phyloP scores from a whole-genome alignment of 64 coral and sea anemone species.

The Stichodactyla mertensii region DNA sequence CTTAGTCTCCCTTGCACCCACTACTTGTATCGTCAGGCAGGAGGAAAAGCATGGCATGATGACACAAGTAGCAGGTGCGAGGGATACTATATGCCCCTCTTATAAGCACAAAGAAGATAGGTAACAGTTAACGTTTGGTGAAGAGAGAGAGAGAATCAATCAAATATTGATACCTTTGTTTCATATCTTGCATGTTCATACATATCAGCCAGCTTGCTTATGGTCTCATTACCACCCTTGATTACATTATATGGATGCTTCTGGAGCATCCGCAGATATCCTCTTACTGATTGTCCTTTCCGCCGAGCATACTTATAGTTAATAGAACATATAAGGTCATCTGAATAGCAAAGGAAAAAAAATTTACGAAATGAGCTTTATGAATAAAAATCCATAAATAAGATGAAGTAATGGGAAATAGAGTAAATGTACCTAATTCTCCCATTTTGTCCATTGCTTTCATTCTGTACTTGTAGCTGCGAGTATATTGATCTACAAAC shows the following conservation, averaged over 20 bases:
- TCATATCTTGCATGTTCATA: constrained; percentile 97
- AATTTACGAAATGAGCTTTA: not conserved
- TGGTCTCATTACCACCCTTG: constrained; percentile 80
- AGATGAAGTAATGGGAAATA: not conserved
- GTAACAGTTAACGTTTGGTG: not conserved
- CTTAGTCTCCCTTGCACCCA: too few species aligned
- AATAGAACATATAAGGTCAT: constrained; percentile 81
- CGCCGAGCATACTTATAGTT: constrained; percentile 63
- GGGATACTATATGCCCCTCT: too few species aligned
- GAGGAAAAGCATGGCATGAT: too few species aligned
- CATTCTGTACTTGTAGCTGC: constrained; percentile 93
- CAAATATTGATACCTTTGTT: constrained; percentile 48
- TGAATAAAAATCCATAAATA: not conserved
- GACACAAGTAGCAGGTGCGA: too few species aligned
- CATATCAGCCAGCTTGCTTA: constrained; percentile 80
- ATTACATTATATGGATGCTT: constrained; percentile 74
- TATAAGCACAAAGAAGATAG: too few species aligned
- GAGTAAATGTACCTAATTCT: constrained; percentile 52
- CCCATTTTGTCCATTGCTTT: constrained; percentile 96
- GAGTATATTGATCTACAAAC: constrained; percentile 74
- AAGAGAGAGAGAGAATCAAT: not conserved
- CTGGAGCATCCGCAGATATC: constrained; percentile 73
- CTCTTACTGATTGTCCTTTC: constrained; percentile 72
- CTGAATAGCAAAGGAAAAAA: constrained; percentile 10
- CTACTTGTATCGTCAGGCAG: too few species aligned